phyloP scores from a whole-genome alignment of 2,888 invertebrate genomes.

The Dolichopus griseipennis region DNA sequence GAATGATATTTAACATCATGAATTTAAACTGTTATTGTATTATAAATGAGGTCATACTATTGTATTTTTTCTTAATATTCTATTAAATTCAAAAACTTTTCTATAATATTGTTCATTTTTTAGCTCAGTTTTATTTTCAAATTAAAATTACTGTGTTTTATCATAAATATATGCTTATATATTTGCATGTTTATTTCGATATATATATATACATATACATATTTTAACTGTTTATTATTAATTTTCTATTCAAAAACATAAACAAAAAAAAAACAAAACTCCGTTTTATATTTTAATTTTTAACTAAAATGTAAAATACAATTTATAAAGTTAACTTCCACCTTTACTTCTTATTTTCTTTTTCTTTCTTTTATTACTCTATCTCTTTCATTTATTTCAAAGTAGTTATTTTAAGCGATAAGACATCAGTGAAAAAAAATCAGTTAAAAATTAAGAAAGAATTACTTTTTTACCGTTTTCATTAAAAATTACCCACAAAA shows the following conservation, averaged over 20 bases:
- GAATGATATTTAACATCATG: no score
- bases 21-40: no score
- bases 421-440: neutral
- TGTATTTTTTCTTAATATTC: no score
- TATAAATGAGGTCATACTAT: no score
- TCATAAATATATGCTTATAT: no score
- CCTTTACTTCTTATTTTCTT: neutral
- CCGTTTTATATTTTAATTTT: neutral
- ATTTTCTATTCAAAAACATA: no score
- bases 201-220: neutral
- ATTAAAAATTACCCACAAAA: neutral
- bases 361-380: neutral
- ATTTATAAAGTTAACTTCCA: neutral
- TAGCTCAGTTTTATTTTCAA: no score
- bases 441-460: conserved; percentile 6
- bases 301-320: neutral
- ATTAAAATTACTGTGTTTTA: no score
- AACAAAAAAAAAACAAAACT: no score
- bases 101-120: no score
- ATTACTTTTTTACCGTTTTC: conserved; percentile 1
- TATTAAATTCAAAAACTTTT: no score
- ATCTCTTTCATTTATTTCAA: neutral
- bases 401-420: neutral
- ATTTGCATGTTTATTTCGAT: neutral
- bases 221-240: neutral